Base-by-base conservation (phyloP, 1,140 invertebrate species). In the Monochamus saltuarius region DNA sequence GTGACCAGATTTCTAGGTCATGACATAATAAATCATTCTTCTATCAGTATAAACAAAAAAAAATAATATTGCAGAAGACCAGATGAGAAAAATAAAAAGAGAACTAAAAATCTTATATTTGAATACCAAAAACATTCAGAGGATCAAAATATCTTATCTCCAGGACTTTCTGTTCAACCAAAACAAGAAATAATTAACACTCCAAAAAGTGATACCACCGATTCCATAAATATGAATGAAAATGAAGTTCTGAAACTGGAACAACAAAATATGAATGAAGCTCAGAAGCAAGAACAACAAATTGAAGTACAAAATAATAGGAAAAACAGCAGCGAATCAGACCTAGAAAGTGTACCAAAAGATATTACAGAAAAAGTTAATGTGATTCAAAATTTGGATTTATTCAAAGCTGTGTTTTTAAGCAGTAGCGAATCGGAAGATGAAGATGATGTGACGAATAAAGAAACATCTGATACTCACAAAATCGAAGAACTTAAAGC, bases 401-500 rank as follows among this genome's bases (percentile, higher is more conserved):
- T 76, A 22, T 75, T 74, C 51, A 75, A 72, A 67, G 73, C 73
- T 0, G 66, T 76, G 9, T 76, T 76, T 62, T 56, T 74, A 58
- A 74, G 73, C 54, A 74, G 73, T 56, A 67, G 65, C 58, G 73
- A 75, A 64, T 68, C 68, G 4, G 73, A 73, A 64, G 59, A 61
- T 38, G 73, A 69, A 58, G 56, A 61, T 3, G 64, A 70, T 16
- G 62, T 65, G 53, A 53, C 61, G 9, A 38, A 22, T 14, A 63
- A 67, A 37, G 63, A 68, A 14, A 61, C 66, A 45, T 13, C 42
- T 39, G 36, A 63, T 43, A 60, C 66, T 36, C 42, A 64, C n/a
- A 57, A 57, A 35, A 50, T 22, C 34, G 54, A 68, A 17, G 70
- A 69, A 59, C 61, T 69, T 37, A 71, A 70, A 52, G 53, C 51